Evolutionary conservation across 2,888 invertebrate species (phyloP).

Genomic region (Oscheius sp.): DNA sequence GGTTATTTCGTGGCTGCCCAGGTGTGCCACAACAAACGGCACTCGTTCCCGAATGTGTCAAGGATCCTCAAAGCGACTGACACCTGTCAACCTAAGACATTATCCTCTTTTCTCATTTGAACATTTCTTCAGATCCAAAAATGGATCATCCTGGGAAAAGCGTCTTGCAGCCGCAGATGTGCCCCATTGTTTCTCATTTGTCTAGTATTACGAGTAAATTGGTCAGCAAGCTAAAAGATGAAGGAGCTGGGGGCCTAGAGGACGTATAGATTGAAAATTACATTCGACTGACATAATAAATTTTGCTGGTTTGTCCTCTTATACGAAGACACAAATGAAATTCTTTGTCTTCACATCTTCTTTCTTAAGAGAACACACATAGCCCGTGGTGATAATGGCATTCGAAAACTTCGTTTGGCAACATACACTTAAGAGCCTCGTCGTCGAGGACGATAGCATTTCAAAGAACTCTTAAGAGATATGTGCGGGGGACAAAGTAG

Average conservation of each 20-base stretch:
- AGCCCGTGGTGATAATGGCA: conserved; percentile 26
- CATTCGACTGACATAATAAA: conserved; percentile 16
- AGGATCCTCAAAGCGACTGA: conserved; percentile 9
- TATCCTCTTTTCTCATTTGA: conserved; percentile 6
- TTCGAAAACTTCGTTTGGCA: conserved; percentile 30
- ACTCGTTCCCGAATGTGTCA: conserved; percentile 1
- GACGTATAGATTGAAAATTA: neutral
- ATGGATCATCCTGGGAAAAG: conserved; percentile 21
- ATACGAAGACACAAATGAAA: conserved; percentile 22
- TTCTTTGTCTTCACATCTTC: neutral
- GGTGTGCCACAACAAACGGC: conserved; percentile 16
- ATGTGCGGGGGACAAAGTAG: conserved; percentile 1
- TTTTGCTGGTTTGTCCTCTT: conserved; percentile 1
- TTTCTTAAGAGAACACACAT: conserved; percentile 15
- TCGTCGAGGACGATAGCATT: conserved; percentile 10
- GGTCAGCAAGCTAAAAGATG: conserved; percentile 10
- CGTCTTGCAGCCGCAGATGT: conserved; percentile 16
- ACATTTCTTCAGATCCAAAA: conserved; percentile 3
- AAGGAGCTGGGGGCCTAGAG: neutral
- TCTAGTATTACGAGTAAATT: conserved; percentile 25
- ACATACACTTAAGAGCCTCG: conserved; percentile 27
- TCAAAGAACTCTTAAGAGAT: conserved; percentile 11
- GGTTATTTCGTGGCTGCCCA: conserved; percentile 5
- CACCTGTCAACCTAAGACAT: neutral
- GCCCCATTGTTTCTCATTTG: conserved; percentile 19